Percentiles rank a stretch among this genome's conserved stretches.
phyloP scores from a whole-genome alignment of 1,140 invertebrate species.

The Geopemphigus sp. region DNA sequence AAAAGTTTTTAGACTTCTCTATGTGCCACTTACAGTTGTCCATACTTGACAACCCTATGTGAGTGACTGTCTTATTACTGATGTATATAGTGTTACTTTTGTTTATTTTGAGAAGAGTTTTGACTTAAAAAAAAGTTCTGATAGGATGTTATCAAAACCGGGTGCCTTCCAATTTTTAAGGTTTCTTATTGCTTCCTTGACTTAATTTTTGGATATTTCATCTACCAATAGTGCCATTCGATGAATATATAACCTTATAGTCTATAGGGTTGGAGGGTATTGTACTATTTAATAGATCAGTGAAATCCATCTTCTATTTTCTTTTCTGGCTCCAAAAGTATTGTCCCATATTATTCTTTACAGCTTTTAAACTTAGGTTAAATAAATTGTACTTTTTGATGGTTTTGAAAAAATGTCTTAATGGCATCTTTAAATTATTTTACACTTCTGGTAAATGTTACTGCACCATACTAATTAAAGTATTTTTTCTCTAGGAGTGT shows the following conservation, averaged over 20 bases:
- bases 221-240: neutral
- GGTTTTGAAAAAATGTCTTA: constrained; percentile 23
- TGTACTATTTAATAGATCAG: constrained; percentile 9
- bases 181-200: constrained; percentile 12
- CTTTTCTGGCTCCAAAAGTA: constrained; percentile 17
- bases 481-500: too few relatives aligned
- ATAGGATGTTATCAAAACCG: neutral
- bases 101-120: too few relatives aligned
- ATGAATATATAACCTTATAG: constrained; percentile 5
- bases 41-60: too few relatives aligned
- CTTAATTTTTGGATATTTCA: constrained; percentile 10
- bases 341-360: constrained; percentile 15
- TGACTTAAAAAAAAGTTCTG: neutral
- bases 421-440: too few relatives aligned
- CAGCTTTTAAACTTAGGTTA: constrained; percentile 4
- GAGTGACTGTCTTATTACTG: too few relatives aligned
- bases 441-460: too few relatives aligned
- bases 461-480: too few relatives aligned
- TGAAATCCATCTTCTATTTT: constrained; percentile 18
- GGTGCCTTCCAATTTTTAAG: constrained; percentile 23
- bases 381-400: constrained; percentile 12
- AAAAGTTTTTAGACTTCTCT: too few relatives aligned
- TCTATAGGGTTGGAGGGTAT: neutral
- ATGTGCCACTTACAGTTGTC: too few relatives aligned
- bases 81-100: too few relatives aligned